Conservation (phyloP, 2,888 invertebrate species). For the Lymantria monacha region DNA sequence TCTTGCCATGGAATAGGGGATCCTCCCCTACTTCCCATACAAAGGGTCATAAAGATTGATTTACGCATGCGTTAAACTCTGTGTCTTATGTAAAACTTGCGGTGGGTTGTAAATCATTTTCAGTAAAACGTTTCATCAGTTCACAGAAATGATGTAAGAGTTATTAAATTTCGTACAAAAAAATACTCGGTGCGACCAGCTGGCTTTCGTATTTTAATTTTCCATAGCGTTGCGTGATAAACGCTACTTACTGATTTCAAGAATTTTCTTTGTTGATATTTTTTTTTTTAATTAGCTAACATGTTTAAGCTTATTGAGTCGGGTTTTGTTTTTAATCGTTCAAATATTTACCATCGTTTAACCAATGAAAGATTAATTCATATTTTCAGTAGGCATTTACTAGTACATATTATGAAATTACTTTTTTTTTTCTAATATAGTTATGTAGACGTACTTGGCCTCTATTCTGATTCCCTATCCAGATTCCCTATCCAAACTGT, state of each 20-base stretch:
- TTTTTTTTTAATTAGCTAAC: neutral
- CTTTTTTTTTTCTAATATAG: too few relatives aligned
- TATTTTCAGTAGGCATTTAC: too few relatives aligned
- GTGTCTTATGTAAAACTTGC: constrained; percentile 34
- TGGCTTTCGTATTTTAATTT: constrained; percentile 4
- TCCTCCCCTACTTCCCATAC: constrained; percentile 47
- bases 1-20: constrained; percentile 50
- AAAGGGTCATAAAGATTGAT: constrained; percentile 70
- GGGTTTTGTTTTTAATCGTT: too few relatives aligned
- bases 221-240: constrained; percentile 8
- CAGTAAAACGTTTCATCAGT: constrained; percentile 15
- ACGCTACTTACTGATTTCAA: constrained; percentile 2
- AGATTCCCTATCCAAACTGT: too few relatives aligned
- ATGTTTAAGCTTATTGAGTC: neutral
- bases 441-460: too few relatives aligned
- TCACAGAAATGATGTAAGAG: constrained; percentile 14
- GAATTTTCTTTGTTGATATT: constrained; percentile 8
- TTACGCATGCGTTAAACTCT: constrained; percentile 56
- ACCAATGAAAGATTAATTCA: too few relatives aligned
- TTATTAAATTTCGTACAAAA: constrained; percentile 6
- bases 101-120: constrained; percentile 28
- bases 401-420: too few relatives aligned
- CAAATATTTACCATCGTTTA: too few relatives aligned
- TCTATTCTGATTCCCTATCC: too few relatives aligned
- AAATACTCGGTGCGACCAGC: constrained; percentile 3